A percentile compares a stretch with the other conserved stretches of the same genome.
These are phyloP conservation scores for Micromesistius poutassou DNA, from an alignment of 2,797 vertebrate genomes.

Conservation along the genomic window DNA sequence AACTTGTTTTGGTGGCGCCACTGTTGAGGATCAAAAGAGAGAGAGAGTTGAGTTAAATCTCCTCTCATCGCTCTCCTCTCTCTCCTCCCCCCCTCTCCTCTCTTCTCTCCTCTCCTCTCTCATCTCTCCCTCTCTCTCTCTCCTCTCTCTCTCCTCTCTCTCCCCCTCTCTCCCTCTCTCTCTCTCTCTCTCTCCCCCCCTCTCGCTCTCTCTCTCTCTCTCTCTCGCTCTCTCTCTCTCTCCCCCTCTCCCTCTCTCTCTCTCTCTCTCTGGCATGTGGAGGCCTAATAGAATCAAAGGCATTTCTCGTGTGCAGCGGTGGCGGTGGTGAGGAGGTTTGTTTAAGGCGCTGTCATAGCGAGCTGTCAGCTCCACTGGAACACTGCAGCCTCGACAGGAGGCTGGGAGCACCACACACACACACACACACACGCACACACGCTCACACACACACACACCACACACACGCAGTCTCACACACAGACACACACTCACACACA, in stretches of 20 bases:
- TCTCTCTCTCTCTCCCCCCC: not conserved
- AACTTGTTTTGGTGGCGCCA: too few species aligned
- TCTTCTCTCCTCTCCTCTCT: not conserved
- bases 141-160: slow-evolving; percentile 1
- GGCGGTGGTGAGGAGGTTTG: slow-evolving; percentile 47
- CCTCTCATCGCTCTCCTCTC: too few species aligned
- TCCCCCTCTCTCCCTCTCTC: slow-evolving; percentile 5
- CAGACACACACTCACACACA: too few species aligned
- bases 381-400: slow-evolving; percentile 41
- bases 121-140: not conserved
- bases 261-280: slow-evolving; percentile 20
- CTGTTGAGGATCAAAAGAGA: too few species aligned
- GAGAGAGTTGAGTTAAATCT: too few species aligned
- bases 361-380: slow-evolving; percentile 60
- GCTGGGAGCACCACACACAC: not conserved
- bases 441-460: slow-evolving; percentile 26
- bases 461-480: slow-evolving; percentile 20
- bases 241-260: slow-evolving; percentile 11
- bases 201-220: too few species aligned
- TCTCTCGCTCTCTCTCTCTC: too few species aligned
- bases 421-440: not conserved
- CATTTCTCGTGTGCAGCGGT: slow-evolving; percentile 67
- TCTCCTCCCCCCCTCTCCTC: too few species aligned
- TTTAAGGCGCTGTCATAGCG: slow-evolving; percentile 50
- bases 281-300: slow-evolving; percentile 51